phyloP scores from a whole-genome alignment of 2,888 invertebrate genomes.

The Ferdinandea cuprea region DNA sequence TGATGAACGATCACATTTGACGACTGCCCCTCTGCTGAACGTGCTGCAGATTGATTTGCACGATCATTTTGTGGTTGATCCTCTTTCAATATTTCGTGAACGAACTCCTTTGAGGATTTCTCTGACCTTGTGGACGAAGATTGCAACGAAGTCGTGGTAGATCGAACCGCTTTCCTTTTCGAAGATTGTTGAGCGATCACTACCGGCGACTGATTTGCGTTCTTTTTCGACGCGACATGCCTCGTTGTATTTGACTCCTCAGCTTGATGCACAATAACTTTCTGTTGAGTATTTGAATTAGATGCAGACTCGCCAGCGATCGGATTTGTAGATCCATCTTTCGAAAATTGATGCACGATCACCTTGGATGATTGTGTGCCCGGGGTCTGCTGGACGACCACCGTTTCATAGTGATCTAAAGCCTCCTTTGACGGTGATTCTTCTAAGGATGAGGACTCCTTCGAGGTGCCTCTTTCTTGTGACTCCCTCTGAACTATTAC shows the following conservation, averaged over 20 bases:
- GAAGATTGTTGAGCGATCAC: neutral
- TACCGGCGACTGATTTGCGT: neutral
- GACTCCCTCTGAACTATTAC: neutral
- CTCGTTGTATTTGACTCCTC: conserved; percentile 15
- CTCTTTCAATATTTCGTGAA: conserved; percentile 75
- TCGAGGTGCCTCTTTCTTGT: neutral
- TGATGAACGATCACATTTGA: conserved; percentile 78
- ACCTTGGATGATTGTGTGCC: conserved; percentile 5
- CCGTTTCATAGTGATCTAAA: neutral
- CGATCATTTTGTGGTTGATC: neutral
- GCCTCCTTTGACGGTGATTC: neutral
- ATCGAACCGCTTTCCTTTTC: conserved; percentile 29
- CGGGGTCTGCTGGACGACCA: neutral
- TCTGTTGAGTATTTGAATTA: neutral
- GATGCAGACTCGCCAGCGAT: neutral
- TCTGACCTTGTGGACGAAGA: neutral
- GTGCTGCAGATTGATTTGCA: neutral
- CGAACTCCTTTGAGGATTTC: conserved; percentile 69
- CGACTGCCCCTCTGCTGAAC: no score
- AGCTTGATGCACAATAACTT: conserved; percentile 6
- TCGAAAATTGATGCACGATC: conserved; percentile 14
- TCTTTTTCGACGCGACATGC: conserved; percentile 1
- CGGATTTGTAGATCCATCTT: neutral
- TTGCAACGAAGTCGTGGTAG: conserved; percentile 7
- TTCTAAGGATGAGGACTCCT: neutral